Evolutionary conservation across 2,797 vertebrate species (phyloP).

Genomic region (Myotis vivesi): DNA sequence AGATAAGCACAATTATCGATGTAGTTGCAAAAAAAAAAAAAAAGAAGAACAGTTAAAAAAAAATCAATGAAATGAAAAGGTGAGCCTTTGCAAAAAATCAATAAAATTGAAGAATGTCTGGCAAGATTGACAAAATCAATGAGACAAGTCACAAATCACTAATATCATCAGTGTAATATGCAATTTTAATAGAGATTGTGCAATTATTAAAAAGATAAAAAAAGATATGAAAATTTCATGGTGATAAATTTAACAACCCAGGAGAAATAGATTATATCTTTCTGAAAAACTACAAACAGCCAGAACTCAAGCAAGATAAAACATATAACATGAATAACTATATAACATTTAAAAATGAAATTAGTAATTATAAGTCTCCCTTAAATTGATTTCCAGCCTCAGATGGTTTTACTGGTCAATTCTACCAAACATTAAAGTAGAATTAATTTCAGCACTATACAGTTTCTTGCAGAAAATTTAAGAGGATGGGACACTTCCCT

Average conservation of each 20-base stretch:
- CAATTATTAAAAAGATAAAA: not conserved
- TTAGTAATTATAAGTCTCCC: not conserved
- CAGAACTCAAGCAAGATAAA: not conserved
- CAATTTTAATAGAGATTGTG: not conserved
- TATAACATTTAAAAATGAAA: not conserved
- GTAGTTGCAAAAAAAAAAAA: not conserved
- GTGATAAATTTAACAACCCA: not conserved
- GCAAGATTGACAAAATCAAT: not conserved
- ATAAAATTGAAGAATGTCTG: not conserved
- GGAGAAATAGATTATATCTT: not conserved
- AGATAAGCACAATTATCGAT: not conserved
- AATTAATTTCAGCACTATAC: not conserved
- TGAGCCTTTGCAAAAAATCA: not conserved
- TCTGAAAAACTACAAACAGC: not conserved
- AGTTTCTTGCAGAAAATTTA: not conserved
- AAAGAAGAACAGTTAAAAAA: not conserved
- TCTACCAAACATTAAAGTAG: not conserved
- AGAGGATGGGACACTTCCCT: not conserved
- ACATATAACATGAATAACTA: not conserved
- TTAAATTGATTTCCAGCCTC: not conserved
- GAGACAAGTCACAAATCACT: not conserved
- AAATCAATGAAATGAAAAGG: not conserved
- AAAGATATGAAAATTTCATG: not conserved
- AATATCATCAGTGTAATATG: not conserved
- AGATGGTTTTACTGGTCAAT: not conserved